Evolutionary conservation across 2,113 vertebrate genomes (phyloP).

Genomic region (Lycaon pictus): DNA sequence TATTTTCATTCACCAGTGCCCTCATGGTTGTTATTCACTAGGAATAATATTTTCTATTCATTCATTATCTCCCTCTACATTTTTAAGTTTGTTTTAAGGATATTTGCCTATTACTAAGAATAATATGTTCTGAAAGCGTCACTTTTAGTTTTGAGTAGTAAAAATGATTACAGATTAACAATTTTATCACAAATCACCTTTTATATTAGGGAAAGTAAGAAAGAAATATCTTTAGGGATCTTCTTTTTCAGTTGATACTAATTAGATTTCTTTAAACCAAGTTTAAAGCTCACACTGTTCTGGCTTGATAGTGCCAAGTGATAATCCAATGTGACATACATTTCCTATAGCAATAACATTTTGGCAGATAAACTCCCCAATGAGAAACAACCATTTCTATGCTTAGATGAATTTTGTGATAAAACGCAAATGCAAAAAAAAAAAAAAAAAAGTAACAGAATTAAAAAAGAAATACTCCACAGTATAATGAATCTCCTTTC

Average conservation of each 20-base stretch:
- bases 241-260: slow-evolving; percentile 78
- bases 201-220: slow-evolving; percentile 42
- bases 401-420: slow-evolving; percentile 84
- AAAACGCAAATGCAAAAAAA: slow-evolving; percentile 80
- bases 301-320: slow-evolving; percentile 84
- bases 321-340: slow-evolving; percentile 85
- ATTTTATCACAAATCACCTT: slow-evolving; percentile 59
- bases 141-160: slow-evolving; percentile 23
- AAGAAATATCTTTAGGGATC: slow-evolving; percentile 69
- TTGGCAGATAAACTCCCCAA: slow-evolving; percentile 85
- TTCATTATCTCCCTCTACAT: not conserved
- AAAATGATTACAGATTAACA: slow-evolving; percentile 34
- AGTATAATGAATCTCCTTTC: slow-evolving; percentile 68
- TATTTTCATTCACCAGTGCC: slow-evolving; percentile 28
- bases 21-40: slow-evolving; percentile 7
- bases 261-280: slow-evolving; percentile 77
- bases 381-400: slow-evolving; percentile 83
- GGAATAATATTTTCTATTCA: slow-evolving; percentile 58
- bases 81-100: slow-evolving; percentile 48
- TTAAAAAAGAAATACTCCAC: slow-evolving; percentile 45
- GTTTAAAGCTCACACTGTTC: slow-evolving; percentile 79
- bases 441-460: slow-evolving; percentile 66
- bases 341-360: slow-evolving; percentile 86
- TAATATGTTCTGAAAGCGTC: slow-evolving; percentile 47
- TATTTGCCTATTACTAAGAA: slow-evolving; percentile 39